A percentile compares a stretch with the other conserved stretches of the same genome.
These are phyloP conservation scores for Steatocranus sp. DNA, from an alignment of 2,797 vertebrate genomes.

Conservation along the genomic window DNA sequence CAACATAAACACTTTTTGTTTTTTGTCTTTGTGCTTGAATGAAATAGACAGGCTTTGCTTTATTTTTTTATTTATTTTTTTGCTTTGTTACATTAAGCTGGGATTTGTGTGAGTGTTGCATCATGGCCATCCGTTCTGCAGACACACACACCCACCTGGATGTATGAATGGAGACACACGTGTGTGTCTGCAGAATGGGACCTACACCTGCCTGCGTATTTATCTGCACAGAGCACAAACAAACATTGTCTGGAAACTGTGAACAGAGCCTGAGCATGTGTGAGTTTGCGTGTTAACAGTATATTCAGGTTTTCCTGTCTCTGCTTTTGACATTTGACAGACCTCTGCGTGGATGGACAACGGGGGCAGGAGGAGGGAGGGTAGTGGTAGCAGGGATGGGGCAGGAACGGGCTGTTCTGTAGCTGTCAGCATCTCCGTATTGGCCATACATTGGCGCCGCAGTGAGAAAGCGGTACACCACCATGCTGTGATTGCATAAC, in stretches of 20 bases:
- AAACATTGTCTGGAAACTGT: neutral
- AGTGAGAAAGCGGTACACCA: constrained; percentile 56
- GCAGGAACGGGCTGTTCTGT: constrained; percentile 60
- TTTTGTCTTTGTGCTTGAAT: neutral
- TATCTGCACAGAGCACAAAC: neutral
- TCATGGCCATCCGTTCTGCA: constrained; percentile 46
- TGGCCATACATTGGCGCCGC: constrained; percentile 61
- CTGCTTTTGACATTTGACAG: constrained; percentile 47
- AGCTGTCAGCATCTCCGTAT: constrained; percentile 61
- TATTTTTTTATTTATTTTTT: neutral
- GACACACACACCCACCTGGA: neutral
- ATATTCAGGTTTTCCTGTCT: constrained; percentile 13
- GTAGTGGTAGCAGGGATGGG: neutral
- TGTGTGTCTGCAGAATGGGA: neutral
- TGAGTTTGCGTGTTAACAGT: neutral
- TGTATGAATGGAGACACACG: constrained; percentile 25
- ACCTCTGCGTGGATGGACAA: constrained; percentile 26
- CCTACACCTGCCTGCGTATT: neutral
- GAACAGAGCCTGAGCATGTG: neutral
- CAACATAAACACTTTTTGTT: neutral
- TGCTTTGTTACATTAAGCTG: constrained; percentile 10
- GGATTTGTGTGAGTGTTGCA: constrained; percentile 56
- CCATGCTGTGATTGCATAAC: constrained; percentile 77
- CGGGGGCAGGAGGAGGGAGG: neutral
- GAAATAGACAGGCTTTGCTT: neutral